A percentile compares a stretch with the other conserved stretches of the same genome.
Evolutionary conservation across 1,140 invertebrate species (phyloP).

Genomic region (Plutomurus gul): DNA sequence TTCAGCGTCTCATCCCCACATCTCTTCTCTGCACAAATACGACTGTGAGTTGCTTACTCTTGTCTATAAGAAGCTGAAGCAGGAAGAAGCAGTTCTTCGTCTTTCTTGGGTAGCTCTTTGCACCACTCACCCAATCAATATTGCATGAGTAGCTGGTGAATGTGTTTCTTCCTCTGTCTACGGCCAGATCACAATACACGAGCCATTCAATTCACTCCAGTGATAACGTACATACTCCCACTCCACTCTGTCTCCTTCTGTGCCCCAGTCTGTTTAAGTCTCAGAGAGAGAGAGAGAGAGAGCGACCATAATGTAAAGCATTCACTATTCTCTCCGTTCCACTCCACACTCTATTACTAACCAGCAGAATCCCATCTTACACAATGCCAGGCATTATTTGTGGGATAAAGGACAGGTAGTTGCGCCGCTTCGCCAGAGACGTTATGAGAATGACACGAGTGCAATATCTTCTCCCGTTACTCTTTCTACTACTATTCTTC

Average conservation of each 20-base stretch:
- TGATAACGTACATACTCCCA: background rate
- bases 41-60: background rate
- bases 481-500: background rate
- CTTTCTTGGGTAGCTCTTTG: background rate
- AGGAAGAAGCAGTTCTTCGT: background rate
- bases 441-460: conserved; percentile 15
- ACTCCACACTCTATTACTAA: conserved; percentile 25
- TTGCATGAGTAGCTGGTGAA: conserved; percentile 17
- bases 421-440: background rate
- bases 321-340: background rate
- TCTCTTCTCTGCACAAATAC: background rate
- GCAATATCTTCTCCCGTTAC: conserved; percentile 17
- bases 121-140: conserved; percentile 26
- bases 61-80: background rate
- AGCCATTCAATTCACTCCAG: conserved; percentile 5
- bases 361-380: conserved; percentile 18
- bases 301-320: conserved; percentile 1
- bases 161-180: background rate
- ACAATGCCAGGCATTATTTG: conserved; percentile 28
- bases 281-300: background rate
- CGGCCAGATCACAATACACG: background rate
- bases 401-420: conserved; percentile 20
- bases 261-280: background rate
- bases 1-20: background rate
- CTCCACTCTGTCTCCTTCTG: background rate